Evolutionary conservation across 1,140 invertebrate species (phyloP), one percentile per base, ranked within the genome.

Genomic region (Hyposmocoma kahamanoa): DNA sequence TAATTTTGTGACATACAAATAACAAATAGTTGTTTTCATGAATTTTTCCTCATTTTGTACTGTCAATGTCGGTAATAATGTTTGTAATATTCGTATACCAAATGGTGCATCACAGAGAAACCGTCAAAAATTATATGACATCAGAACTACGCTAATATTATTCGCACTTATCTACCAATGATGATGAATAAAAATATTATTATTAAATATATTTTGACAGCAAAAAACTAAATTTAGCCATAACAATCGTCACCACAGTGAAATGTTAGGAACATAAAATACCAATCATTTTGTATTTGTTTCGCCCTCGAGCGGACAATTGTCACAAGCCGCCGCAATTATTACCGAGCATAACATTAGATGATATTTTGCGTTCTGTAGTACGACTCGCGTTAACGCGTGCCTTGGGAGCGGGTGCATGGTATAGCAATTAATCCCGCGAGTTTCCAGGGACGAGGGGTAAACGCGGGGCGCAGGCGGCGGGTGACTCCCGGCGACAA

Each of bases 341-440:
- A 82, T 72, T 57, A 67, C 51, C 50, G 54, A 53, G 68, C 58
- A 70, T 78, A 74, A 76, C 70, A 67, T 77, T 71, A 72, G 67
- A 67, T 68, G 67, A 74, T 79, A 75, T 80, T 80, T 74, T 72
- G 69, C 66, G 68, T 72, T 78, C 58, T 73, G 65, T 54, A 56
- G 30, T 74, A 68, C 68, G 50, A 58, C 66, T 71, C 56, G 62
- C 62, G 60, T 67, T 84, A 84, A 84, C 72, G 74, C 56, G 72
- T 67, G 75, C 61, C 81, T 50, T 46, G 81, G 78, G 81, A 82
- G 50, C 36, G 60, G 62, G 62, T 68, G 64, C 67, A 68, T 62
- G 65, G 65, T 67, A 64, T 61, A 60, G 72, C 81, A 84, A 84
- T 84, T 84, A 84, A 84, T 77, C 68, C 66, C 50, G 66, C 57